Percentiles rank a stretch among this genome's conserved stretches.
Conservation (phyloP, 2,888 invertebrate genomes). For the Aleiodes alternator region DNA sequence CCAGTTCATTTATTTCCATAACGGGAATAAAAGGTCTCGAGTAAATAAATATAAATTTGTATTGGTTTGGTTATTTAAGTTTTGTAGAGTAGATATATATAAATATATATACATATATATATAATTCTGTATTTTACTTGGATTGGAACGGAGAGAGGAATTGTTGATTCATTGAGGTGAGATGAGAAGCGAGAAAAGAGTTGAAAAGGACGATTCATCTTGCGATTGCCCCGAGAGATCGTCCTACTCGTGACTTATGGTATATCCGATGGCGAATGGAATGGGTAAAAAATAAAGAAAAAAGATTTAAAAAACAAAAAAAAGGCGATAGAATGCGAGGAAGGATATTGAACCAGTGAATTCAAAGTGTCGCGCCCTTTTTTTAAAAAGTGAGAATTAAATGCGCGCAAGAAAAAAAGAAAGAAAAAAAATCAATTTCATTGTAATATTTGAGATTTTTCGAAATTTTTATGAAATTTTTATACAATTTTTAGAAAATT, state of each 20-base stretch:
- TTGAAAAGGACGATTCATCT: slow-evolving; percentile 29
- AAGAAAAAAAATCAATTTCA: background rate
- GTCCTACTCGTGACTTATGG: slow-evolving; percentile 35
- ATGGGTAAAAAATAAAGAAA: background rate
- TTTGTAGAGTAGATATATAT: background rate
- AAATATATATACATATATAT: background rate
- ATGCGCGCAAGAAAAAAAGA: background rate
- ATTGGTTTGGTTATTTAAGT: slow-evolving; percentile 12
- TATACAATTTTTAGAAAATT: too few species aligned
- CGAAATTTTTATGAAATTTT: too few species aligned
- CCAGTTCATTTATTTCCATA: slow-evolving; percentile 53
- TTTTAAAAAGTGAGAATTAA: slow-evolving; percentile 2
- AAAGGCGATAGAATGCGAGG: slow-evolving; percentile 10
- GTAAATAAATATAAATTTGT: slow-evolving; percentile 53
- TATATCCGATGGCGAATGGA: slow-evolving; percentile 5
- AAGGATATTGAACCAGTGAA: slow-evolving; percentile 8
- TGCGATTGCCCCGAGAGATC: slow-evolving; percentile 13
- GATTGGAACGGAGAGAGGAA: slow-evolving; percentile 7
- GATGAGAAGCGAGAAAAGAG: background rate
- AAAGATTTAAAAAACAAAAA: too few species aligned
- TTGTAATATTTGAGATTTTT: too few species aligned
- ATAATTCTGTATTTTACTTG: slow-evolving; percentile 2
- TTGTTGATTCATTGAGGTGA: slow-evolving; percentile 23
- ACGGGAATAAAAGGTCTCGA: slow-evolving; percentile 55
- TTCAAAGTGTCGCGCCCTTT: background rate